Base-by-base conservation (phyloP, 2,888 invertebrate species). In the Orthosia cruda region DNA sequence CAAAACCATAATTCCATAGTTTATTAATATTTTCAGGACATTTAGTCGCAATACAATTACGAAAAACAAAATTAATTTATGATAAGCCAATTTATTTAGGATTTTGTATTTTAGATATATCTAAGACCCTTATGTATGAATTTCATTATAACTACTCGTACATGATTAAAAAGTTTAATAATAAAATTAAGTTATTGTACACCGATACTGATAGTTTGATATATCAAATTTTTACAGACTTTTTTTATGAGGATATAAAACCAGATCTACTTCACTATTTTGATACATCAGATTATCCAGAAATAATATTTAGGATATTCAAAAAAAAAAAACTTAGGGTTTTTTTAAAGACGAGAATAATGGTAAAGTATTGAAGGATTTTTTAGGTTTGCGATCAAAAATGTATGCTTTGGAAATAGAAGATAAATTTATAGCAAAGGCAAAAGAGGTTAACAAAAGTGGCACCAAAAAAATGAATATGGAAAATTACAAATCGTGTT, bases 301-400 rank as follows among this genome's bases (percentile, higher is more conserved):
- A 55, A 55, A 55, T 55, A 55, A 55, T 55, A 23, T 55, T 55
- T 23, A 23, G 15, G 23, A 15, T 23, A 55, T 55, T 23, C 23
- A 55, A 55, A 23, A 55, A 55, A 26, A 26, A 26, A 26, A 26
- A 3, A 3, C 3, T 26, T 23, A 55, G 55, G n/a, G 55, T 55
- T 55, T 55, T 55, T 23, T 23, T 55, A 55, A 26, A 57, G 57
- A 26, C 18, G 57, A 57, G 57, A 57, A 57, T 57, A 57, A 57
- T 58, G 64, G 64, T 50, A 50, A 58, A 58, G 26, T 58, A 18
- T 58, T 58, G 11, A 58, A 58, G 57, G 18, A 58, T 18, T 58
- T 58, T 58, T 26, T 58, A 58, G 57, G 57, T 18, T 58, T 58
- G 26, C 57, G 26, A 58, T 58, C 57, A 58, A 58, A 58, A 58